Percentiles rank a stretch among this genome's conserved stretches.
Conservation (phyloP, 2,888 invertebrate species). For the Tenthredo distinguenda region DNA sequence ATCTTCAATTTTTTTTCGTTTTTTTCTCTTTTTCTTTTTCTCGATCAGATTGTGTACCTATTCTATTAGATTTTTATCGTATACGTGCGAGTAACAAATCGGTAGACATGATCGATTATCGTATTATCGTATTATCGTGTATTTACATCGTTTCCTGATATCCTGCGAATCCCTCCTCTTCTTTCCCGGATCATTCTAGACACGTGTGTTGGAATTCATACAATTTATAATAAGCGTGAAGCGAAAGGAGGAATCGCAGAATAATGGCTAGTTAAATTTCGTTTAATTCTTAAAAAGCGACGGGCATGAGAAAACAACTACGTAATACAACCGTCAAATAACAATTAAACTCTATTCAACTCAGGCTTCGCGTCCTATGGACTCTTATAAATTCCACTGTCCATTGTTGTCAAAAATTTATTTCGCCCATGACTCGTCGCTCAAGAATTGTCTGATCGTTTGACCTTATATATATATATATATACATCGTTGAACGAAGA, state of each 20-base stretch:
- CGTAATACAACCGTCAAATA: conserved; percentile 19
- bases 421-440: conserved; percentile 21
- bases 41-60: background rate
- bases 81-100: background rate
- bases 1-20: background rate
- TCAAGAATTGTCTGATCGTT: conserved; percentile 30
- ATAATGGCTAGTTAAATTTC: background rate
- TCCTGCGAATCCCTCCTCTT: background rate
- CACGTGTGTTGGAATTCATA: no score
- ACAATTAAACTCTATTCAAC: conserved; percentile 24
- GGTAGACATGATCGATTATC: background rate
- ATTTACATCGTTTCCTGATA: conserved; percentile 28
- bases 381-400: background rate
- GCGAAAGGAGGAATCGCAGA: background rate
- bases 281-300: background rate
- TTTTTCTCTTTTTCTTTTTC: no score
- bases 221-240: background rate
- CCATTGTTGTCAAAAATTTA: conserved; percentile 2
- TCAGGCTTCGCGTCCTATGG: background rate
- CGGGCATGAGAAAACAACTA: background rate
- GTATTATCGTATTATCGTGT: conserved; percentile 16
- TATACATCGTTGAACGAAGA: background rate
- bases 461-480: background rate
- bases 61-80: conserved; percentile 16
- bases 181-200: background rate